These are phyloP conservation scores for Brachymystax lenok DNA, from an alignment of 2,797 vertebrate genomes.

Conservation along the genomic window DNA sequence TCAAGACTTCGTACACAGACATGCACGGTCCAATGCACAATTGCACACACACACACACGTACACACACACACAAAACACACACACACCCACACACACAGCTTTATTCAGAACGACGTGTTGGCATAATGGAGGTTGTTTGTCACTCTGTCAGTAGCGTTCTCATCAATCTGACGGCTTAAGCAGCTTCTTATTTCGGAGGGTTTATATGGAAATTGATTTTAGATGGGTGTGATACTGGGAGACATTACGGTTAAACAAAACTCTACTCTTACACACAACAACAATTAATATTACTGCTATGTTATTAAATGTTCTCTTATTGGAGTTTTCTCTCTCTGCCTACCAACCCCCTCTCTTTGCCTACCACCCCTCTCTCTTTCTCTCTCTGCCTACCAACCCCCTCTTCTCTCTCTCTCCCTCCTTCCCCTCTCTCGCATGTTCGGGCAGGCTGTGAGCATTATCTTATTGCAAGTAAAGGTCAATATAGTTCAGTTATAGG, in stretches of 20 bases:
- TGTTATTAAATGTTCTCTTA: neutral
- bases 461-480: conserved; percentile 60
- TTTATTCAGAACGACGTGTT: conserved; percentile 44
- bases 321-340: neutral
- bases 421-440: neutral
- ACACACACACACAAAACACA: too few species aligned
- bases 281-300: conserved; percentile 6
- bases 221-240: neutral
- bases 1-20: conserved; percentile 21
- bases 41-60: too few species aligned
- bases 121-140: conserved; percentile 32
- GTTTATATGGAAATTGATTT: conserved; percentile 19
- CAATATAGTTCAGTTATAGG: conserved; percentile 50
- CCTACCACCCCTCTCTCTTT: too few species aligned
- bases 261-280: conserved; percentile 12
- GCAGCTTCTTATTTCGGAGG: neutral
- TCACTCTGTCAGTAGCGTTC: conserved; percentile 34
- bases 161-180: neutral
- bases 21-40: too few species aligned
- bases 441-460: conserved; percentile 35
- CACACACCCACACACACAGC: conserved; percentile 29
- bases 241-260: conserved; percentile 20
- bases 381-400: too few species aligned
- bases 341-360: neutral
- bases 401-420: neutral